Conservation (phyloP, 2,888 invertebrate genomes). For the Phortica magna region DNA sequence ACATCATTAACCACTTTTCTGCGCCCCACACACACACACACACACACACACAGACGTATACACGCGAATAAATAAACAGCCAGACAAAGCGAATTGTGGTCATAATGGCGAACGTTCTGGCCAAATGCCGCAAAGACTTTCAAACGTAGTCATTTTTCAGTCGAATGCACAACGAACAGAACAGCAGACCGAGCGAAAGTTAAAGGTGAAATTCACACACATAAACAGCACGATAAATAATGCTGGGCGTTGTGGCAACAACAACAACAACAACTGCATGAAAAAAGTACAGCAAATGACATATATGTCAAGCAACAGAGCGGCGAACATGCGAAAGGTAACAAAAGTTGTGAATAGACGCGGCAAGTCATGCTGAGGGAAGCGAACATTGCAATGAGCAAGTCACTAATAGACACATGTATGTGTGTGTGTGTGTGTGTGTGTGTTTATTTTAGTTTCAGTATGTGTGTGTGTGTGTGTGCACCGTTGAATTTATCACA, state of each 20-base stretch:
- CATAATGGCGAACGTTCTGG: neutral
- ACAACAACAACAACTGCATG: neutral
- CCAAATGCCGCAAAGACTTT: neutral
- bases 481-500: conserved; percentile 74
- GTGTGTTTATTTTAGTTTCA: neutral
- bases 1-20: neutral
- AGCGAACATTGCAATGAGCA: neutral
- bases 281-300: neutral
- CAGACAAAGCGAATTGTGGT: neutral
- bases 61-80: neutral
- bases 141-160: neutral
- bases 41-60: too few species aligned
- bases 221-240: too few species aligned
- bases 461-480: conserved; percentile 15
- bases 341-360: neutral
- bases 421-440: conserved; percentile 21
- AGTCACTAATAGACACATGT: neutral
- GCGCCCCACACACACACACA: neutral
- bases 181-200: too few species aligned
- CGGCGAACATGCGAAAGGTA: neutral
- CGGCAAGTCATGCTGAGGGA: neutral
- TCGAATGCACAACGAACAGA: neutral
- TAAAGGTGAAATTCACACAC: too few species aligned
- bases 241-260: too few species aligned
- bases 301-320: neutral